Evolutionary conservation across 2,113 vertebrate species (phyloP).

Genomic region (Desmodus rotundus): DNA sequence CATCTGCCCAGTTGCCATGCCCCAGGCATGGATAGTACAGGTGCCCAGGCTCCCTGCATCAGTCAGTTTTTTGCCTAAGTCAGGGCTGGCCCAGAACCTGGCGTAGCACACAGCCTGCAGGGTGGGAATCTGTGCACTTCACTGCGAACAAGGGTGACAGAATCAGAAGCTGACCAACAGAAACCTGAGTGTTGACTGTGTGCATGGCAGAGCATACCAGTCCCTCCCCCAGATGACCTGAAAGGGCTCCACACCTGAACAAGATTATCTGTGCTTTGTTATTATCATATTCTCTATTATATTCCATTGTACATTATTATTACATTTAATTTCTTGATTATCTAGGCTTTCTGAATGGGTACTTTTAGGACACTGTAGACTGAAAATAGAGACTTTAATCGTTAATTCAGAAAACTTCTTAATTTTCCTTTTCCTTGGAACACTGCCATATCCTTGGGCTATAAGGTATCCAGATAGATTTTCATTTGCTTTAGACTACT

Average conservation of each 20-base stretch:
- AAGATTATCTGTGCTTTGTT: background rate
- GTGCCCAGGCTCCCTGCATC: background rate
- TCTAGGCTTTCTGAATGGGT: background rate
- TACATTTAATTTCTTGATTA: background rate
- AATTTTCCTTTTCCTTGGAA: conserved; percentile 7
- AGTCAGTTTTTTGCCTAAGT: background rate
- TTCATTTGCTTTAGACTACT: background rate
- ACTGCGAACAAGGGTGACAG: background rate
- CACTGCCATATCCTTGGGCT: background rate
- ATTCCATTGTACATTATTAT: background rate
- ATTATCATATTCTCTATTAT: background rate
- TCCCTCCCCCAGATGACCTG: background rate
- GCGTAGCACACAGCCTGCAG: background rate
- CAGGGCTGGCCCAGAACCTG: background rate
- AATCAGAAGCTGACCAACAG: background rate
- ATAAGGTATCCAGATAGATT: background rate
- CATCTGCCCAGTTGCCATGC: background rate
- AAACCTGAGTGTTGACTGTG: background rate
- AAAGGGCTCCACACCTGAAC: background rate
- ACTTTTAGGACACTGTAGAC: background rate
- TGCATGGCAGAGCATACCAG: background rate
- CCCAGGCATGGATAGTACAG: background rate
- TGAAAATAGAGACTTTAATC: background rate
- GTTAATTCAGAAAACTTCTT: background rate
- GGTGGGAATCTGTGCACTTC: background rate